phyloP scores from a whole-genome alignment of 2,113 vertebrate species.

The Cephalopholis sonnerati region DNA sequence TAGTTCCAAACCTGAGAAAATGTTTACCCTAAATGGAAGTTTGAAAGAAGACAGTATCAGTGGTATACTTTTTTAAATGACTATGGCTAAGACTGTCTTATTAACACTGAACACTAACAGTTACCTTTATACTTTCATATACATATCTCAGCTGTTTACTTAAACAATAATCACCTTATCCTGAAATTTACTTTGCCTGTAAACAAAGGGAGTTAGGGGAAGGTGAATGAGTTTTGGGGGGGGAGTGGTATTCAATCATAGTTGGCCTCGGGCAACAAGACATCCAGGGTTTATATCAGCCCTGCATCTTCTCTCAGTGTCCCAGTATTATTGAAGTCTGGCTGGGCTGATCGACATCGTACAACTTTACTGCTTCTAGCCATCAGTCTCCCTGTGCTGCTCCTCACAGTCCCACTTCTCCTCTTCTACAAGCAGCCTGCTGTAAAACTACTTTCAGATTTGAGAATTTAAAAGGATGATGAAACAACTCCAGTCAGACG shows the following conservation, averaged over 20 bases:
- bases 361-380: conserved; percentile 2
- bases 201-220: background rate
- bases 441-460: background rate
- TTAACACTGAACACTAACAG: no score
- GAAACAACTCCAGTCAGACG: background rate
- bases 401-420: background rate
- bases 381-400: conserved; percentile 13
- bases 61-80: no score
- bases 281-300: background rate
- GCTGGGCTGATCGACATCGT: background rate
- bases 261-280: background rate
- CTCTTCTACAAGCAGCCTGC: background rate
- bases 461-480: background rate
- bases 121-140: no score
- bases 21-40: no score
- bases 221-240: background rate
- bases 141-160: no score
- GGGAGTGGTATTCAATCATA: background rate
- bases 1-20: background rate
- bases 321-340: background rate
- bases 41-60: no score
- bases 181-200: no score
- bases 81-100: no score
- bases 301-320: no score
- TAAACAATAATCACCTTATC: no score